A percentile compares a stretch with the other conserved stretches of the same genome.
phyloP scores from a whole-genome alignment of 2,797 vertebrate genomes.

The Aplochiton taeniatus region DNA sequence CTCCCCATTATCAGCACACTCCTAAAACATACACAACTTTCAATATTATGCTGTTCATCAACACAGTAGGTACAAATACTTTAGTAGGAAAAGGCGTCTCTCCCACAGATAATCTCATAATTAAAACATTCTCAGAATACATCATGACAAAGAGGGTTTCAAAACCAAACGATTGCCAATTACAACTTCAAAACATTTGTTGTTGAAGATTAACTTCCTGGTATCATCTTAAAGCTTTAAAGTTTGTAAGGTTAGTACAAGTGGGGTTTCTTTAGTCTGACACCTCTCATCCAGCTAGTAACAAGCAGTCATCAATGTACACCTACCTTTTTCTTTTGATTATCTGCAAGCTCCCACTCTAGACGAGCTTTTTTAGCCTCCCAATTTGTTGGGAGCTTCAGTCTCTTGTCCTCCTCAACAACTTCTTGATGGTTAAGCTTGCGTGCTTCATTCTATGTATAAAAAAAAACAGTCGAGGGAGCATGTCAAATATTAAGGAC shows the following conservation, averaged over 20 bases:
- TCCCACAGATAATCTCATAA: no score
- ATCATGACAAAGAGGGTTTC: no score
- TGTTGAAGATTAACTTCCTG: no score
- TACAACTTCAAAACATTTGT: no score
- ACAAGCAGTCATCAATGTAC: neutral
- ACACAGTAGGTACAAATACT: no score
- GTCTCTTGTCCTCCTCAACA: conserved; percentile 91
- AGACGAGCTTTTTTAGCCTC: conserved; percentile 92
- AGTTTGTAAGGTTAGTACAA: no score
- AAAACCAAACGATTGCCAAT: no score
- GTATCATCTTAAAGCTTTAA: no score
- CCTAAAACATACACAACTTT: conserved; percentile 69
- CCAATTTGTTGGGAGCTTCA: conserved; percentile 94
- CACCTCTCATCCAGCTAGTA: neutral
- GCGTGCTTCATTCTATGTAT: conserved; percentile 87
- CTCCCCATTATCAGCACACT: conserved; percentile 86
- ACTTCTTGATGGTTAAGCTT: conserved; percentile 94
- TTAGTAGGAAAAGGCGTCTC: no score
- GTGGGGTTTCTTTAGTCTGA: no score
- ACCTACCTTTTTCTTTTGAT: conserved; percentile 87
- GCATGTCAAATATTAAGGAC: neutral
- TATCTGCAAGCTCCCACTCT: conserved; percentile 88
- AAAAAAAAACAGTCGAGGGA: neutral
- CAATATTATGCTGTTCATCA: neutral
- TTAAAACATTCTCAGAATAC: no score